Base-by-base conservation (phyloP, 2,113 vertebrate species). In the Ardeotis arabs region DNA sequence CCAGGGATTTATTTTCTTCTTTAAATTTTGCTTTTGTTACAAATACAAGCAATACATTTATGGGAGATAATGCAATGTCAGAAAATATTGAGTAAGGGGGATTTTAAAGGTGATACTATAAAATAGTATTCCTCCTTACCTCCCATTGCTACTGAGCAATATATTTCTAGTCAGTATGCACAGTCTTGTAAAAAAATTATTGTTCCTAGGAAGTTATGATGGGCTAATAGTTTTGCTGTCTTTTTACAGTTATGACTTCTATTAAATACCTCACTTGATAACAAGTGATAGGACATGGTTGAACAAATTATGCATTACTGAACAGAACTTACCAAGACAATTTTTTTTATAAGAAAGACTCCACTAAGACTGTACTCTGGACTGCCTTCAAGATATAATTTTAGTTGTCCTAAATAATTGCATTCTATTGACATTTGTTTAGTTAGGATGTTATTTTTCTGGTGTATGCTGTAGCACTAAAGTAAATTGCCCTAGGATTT, bases 1-100 rank as follows among this genome's bases (percentile, higher is more conserved):
- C 1, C 19, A 24, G 22, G 10, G 2, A 95, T 96, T 96, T 91
- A 50, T 87, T 93, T 87, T 55, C 45, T 68, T 84, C 59, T 95
- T 64, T 72, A 87, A 90, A 92, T 93, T 79, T 93, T 93, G 29
- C 47, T 91, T 96, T 97, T 96, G 92, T 95, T 95, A 47, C 87
- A 94, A 93, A 93, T 88, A 82, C 63, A 82, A 94, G 49, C 41
- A 67, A 75, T 64, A 62, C 15, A 67, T 84, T 85, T 76, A 53
- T 69, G 41, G 56, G 69, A 73, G 74, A 55, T 52, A 92, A 90
- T 58, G 84, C 68, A 95, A 86, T 84, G 84, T 66, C 85, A 80
- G 89, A 56, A 87, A 66, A 88, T 95, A 81, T 68, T 73, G 78
- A 95, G 45, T 59, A 55, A 79, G 81, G n/a, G 52, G 22, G 15